Base-by-base conservation (phyloP, 2,797 vertebrate species). In the Bothrops alternatus region DNA sequence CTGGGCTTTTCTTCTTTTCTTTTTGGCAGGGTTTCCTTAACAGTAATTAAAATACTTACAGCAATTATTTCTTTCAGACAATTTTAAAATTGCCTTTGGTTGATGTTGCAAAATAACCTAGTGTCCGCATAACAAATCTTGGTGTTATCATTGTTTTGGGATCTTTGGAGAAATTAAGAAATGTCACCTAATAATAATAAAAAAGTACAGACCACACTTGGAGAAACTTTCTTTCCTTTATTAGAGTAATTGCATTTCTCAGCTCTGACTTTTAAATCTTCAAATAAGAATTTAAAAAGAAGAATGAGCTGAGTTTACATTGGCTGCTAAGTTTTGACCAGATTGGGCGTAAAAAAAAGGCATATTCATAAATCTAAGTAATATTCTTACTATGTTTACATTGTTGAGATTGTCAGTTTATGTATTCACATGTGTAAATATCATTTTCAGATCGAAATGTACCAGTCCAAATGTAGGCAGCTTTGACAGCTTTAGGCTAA, bases 61-160 rank as follows among this genome's bases (percentile, higher is more conserved):
- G 73, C 88, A 94, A 93, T 95, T 90, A 58, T 12, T 96, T 53
- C 89, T 95, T 96, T 97, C 92, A 87, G 65, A 86, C 86, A 89
- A 37, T 95, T 95, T 93, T 73, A 55, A 53, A 94, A 92, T 93
- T 2, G 3, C 20, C 42, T 94, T 95, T 95, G 61, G 55, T 91
- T 92, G 85, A 92, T 55, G 91, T 91, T n/a, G 0, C 8, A 92
- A 92, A 89, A 94, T 96, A 89, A 93, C 95, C 89, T 94, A 92
- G 94, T 96, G 95, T 96, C 94, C 96, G 65, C 73, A 95, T 92
- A 94, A 94, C 93, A 89, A 96, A 94, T 91, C 28, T 82, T 95
- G 82, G 90, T 94, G 90, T 95, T 94, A 93, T 69, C 86, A 95
- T 87, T 91, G 13, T 90, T 5, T 90, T 95, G 95, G 93, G 91